Evolutionary conservation across 2,797 vertebrate genomes (phyloP).

Genomic region (Channa striata): DNA sequence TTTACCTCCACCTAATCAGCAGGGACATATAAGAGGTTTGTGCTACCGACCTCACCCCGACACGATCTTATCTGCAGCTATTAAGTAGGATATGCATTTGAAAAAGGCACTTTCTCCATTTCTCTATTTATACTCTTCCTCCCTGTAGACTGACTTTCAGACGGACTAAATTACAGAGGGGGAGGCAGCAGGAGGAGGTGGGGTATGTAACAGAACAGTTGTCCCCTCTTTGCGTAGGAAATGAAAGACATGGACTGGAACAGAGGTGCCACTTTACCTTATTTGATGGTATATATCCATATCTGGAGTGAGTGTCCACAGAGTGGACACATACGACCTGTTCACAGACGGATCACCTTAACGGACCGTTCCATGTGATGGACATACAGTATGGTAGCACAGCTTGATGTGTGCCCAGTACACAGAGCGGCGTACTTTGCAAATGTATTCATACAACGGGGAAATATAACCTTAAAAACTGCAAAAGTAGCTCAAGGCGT

Average conservation of each 20-base stretch:
- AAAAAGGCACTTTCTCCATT: constrained; percentile 28
- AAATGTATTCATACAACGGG: constrained; percentile 51
- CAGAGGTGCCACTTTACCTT: constrained; percentile 45
- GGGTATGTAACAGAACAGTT: constrained; percentile 34
- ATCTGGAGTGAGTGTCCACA: constrained; percentile 42
- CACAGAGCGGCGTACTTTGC: constrained; percentile 26
- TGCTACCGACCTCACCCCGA: not conserved
- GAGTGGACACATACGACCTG: constrained; percentile 66
- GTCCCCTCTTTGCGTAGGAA: constrained; percentile 29
- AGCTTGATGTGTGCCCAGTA: constrained; percentile 21
- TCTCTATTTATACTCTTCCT: constrained; percentile 21
- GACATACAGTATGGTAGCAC: constrained; percentile 33
- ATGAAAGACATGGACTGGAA: constrained; percentile 55
- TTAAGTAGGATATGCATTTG: constrained; percentile 23
- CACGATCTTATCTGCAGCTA: constrained; percentile 14
- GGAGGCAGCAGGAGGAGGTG: constrained; percentile 9
- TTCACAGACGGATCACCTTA: constrained; percentile 65
- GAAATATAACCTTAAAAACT: constrained; percentile 2
- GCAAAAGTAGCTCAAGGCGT: constrained; percentile 48
- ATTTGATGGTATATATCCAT: constrained; percentile 67
- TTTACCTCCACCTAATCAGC: not conserved
- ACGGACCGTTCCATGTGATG: constrained; percentile 61
- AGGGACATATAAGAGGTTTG: not conserved
- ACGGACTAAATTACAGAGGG: constrained; percentile 30
- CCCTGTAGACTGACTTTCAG: constrained; percentile 27